phyloP scores from a whole-genome alignment of 53 echinoderm and acorn worm species.

The Stichopus horrens region DNA sequence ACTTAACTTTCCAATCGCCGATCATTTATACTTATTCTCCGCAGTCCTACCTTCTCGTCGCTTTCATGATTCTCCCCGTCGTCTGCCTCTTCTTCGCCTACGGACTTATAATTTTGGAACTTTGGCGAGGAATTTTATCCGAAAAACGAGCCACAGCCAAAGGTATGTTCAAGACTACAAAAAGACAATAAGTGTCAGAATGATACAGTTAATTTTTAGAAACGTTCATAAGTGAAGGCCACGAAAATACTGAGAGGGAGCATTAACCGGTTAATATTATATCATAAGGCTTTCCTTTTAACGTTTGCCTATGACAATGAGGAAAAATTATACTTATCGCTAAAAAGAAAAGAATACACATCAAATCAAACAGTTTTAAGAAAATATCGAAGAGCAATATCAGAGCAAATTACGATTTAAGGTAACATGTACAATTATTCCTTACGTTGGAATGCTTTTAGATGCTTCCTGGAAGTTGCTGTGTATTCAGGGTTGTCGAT shows the following conservation, averaged over 20 bases:
- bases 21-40: not conserved
- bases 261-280: no score
- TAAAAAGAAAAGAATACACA: no score
- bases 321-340: no score
- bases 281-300: no score
- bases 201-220: no score
- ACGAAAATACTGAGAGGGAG: no score
- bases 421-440: not conserved
- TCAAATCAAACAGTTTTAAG: not conserved
- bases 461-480: no score
- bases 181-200: no score
- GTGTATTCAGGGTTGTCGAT: no score
- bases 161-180: conserved; percentile 53
- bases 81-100: conserved; percentile 79
- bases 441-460: no score
- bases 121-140: conserved; percentile 71
- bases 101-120: conserved; percentile 82
- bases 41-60: conserved; percentile 51
- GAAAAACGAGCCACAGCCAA: conserved; percentile 67
- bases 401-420: not conserved
- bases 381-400: not conserved
- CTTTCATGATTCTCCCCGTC: conserved; percentile 82
- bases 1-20: not conserved
- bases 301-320: no score
- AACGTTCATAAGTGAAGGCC: no score